phyloP scores from a whole-genome alignment of 2,888 invertebrate genomes.

The Erannis defoliaria region DNA sequence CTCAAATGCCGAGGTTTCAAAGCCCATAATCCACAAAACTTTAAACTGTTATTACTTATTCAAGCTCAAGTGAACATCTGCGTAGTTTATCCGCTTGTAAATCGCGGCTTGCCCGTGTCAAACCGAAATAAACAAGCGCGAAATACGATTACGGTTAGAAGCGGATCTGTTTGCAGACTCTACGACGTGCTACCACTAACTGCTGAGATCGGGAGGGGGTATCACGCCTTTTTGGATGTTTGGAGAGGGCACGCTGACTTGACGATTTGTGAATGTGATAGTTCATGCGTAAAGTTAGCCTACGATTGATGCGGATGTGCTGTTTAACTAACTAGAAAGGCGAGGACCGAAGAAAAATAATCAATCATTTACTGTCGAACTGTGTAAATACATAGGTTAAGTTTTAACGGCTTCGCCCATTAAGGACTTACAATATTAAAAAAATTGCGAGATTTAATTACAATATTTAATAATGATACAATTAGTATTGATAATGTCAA shows the following conservation, averaged over 20 bases:
- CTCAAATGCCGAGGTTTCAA: conserved; percentile 11
- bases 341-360: background rate
- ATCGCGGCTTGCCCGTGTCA: conserved; percentile 63
- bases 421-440: too few species aligned
- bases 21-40: conserved; percentile 19
- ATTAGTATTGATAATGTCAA: too few species aligned
- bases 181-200: conserved; percentile 55
- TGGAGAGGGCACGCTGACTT: conserved; percentile 43
- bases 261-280: conserved; percentile 21
- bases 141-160: conserved; percentile 72
- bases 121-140: conserved; percentile 72
- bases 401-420: too few species aligned
- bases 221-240: conserved; percentile 36
- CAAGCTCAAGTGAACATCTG: conserved; percentile 55
- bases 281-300: conserved; percentile 16
- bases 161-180: conserved; percentile 77
- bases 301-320: background rate
- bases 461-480: too few species aligned
- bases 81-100: conserved; percentile 58
- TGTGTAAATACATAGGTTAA: too few species aligned
- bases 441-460: too few species aligned
- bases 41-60: conserved; percentile 45
- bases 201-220: conserved; percentile 25
- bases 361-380: too few species aligned
- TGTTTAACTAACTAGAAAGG: conserved; percentile 13